Base-by-base conservation (phyloP, 2,113 vertebrate genomes). In the Cyanoramphus novaezelandiae region DNA sequence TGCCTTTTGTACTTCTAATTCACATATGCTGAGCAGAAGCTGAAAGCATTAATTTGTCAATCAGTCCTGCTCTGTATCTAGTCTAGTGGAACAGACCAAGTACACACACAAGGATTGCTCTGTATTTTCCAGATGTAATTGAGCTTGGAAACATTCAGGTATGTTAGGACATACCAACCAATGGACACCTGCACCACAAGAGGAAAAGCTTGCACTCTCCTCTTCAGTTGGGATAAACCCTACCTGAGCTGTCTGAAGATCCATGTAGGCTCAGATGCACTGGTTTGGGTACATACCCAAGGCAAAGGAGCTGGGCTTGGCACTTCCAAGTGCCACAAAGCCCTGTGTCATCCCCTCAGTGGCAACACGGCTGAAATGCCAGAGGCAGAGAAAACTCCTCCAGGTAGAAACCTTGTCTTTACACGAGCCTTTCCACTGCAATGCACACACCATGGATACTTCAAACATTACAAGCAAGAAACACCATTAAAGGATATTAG, bases 11-110 rank as follows among this genome's bases (percentile, higher is more conserved):
- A 91, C 76, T 95, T 96, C 72, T 20, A 80, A 95, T 96, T 96
- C 94, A 94, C 31, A 28, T 77, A 81, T 25, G 15, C 91, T 60
- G 84, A 97, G 93, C 88, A 96, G 95, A 92, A 95, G 88, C 87
- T 97, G 95, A 96, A 95, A 97, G 94, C 92, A 96, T 97, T 95
- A 91, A 97, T 97, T 97, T 97, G 97, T 96, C 95, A 89, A 92
- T 97, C 97, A 98, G 62, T 71, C 43, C 60, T 57, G 41, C 74
- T 97, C 97, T 90, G 24, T 95, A 92, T 87, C 94, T 96, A 60
- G 64, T 94, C 94, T 91, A 84, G 65, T 95, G 90, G 96, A 96
- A 82, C 65, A 97, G 84, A 92, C 29, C 49, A 84, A 94, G 80
- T 86, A 95, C 15, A 46, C 93, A 96, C 18, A 50, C 82, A 92